Evolutionary conservation across 1,140 invertebrate genomes (phyloP).

Genomic region (Papilio aristodemus): DNA sequence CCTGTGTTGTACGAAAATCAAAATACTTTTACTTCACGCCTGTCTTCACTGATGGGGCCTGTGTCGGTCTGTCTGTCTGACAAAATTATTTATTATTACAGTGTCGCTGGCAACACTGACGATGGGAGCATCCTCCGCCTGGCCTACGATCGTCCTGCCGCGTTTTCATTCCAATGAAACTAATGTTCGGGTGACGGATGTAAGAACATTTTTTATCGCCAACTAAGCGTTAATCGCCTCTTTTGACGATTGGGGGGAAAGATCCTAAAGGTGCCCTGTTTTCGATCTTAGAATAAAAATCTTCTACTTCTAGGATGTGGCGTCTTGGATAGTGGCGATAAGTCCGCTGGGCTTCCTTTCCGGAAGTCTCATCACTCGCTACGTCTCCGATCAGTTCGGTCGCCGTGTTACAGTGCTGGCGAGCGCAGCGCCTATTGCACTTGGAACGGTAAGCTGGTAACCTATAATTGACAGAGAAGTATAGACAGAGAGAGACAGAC

Average conservation of each 20-base stretch:
- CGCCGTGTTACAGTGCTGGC: constrained; percentile 82
- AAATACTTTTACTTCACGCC: no score
- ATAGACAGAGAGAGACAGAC: not conserved
- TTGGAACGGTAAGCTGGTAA: constrained; percentile 72
- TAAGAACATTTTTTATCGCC: constrained; percentile 42
- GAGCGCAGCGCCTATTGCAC: constrained; percentile 79
- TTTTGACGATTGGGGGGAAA: no score
- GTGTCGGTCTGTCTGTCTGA: no score
- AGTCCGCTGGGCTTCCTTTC: constrained; percentile 84
- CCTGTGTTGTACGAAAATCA: no score
- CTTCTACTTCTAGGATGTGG: constrained; percentile 61
- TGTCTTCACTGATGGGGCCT: no score
- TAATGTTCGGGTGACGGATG: constrained; percentile 56
- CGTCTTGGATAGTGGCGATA: constrained; percentile 85
- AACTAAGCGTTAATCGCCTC: not conserved
- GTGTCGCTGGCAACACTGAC: constrained; percentile 74
- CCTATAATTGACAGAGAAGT: not conserved
- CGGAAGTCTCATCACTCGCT: constrained; percentile 80
- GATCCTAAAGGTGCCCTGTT: no score
- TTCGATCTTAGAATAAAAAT: no score
- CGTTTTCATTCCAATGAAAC: constrained; percentile 66
- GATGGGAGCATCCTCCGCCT: constrained; percentile 71
- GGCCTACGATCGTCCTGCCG: constrained; percentile 73
- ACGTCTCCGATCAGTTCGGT: constrained; percentile 83
- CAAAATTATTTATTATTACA: constrained; percentile 62